Evolutionary conservation across 2,113 vertebrate genomes (phyloP).

Genomic region (Pungitius pungitius): DNA sequence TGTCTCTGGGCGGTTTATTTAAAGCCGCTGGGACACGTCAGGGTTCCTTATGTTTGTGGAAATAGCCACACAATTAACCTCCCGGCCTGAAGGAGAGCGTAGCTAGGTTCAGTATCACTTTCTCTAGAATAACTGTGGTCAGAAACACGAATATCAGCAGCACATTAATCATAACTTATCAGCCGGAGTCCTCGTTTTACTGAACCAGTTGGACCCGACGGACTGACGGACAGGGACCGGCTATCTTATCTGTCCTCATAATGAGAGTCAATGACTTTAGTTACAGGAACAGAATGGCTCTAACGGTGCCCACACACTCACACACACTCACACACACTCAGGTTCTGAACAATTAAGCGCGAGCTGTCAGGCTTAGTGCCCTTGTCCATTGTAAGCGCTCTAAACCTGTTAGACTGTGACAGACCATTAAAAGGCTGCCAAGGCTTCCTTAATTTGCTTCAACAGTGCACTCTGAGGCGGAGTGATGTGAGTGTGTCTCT

Average conservation of each 20-base stretch:
- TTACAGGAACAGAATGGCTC: slow-evolving; percentile 73
- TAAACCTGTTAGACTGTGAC: slow-evolving; percentile 83
- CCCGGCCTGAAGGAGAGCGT: slow-evolving; percentile 14
- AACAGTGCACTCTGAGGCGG: slow-evolving; percentile 68
- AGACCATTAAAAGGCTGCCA: slow-evolving; percentile 84
- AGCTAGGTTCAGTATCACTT: slow-evolving; percentile 40
- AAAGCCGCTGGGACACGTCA: slow-evolving; percentile 33
- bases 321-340: slow-evolving; percentile 56
- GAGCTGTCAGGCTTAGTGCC: slow-evolving; percentile 82
- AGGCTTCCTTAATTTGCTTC: slow-evolving; percentile 76
- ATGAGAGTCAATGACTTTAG: slow-evolving; percentile 77
- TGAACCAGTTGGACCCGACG: slow-evolving; percentile 47
- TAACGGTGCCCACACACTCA: slow-evolving; percentile 54
- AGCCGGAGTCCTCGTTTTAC: slow-evolving; percentile 40
- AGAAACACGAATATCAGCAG: slow-evolving; percentile 24
- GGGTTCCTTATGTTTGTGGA: slow-evolving; percentile 16
- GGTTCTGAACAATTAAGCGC: slow-evolving; percentile 82
- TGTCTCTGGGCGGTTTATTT: slow-evolving; percentile 45
- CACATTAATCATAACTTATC: slow-evolving; percentile 42
- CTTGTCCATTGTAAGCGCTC: slow-evolving; percentile 82
- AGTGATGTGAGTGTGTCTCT: slow-evolving; percentile 55
- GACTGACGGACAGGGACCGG: slow-evolving; percentile 54
- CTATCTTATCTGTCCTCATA: slow-evolving; percentile 67
- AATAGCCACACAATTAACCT: slow-evolving; percentile 32
- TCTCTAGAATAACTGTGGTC: slow-evolving; percentile 33